phyloP scores from a whole-genome alignment of 2,113 vertebrate genomes.

The Rutilus rutilus region DNA sequence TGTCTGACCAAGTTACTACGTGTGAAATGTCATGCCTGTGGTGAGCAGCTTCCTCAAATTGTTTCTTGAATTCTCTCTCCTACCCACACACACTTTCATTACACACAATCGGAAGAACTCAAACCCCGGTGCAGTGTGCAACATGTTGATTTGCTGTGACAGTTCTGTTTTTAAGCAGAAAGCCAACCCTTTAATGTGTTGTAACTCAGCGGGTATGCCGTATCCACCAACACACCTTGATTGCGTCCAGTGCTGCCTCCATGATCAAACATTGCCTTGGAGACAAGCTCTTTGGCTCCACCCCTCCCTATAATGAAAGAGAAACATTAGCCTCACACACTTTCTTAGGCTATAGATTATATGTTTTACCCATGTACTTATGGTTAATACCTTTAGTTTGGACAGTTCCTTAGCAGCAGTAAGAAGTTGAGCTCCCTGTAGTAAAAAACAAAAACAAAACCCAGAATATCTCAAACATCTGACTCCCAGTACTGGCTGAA shows the following conservation, averaged over 20 bases:
- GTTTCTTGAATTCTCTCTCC: not conserved
- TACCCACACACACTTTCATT: constrained; percentile 14
- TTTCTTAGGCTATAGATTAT: not conserved
- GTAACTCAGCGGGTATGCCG: not conserved
- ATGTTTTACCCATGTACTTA: not conserved
- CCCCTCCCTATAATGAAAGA: constrained; percentile 79
- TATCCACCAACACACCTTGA: constrained; percentile 82
- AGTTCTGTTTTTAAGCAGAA: constrained; percentile 4
- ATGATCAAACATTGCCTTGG: constrained; percentile 93
- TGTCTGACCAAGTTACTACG: not conserved
- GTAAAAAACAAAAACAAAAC: constrained; percentile 25
- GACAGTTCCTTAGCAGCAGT: constrained; percentile 97
- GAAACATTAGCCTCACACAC: constrained; percentile 16
- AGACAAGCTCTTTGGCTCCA: constrained; percentile 88
- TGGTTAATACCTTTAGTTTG: constrained; percentile 89
- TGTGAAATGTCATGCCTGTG: constrained; percentile 12
- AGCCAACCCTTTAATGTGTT: constrained; percentile 7
- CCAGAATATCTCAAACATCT: not conserved
- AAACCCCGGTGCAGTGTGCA: not conserved
- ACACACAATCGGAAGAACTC: not conserved
- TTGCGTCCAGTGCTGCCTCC: constrained; percentile 89
- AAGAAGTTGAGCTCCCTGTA: constrained; percentile 92
- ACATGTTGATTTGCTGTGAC: not conserved
- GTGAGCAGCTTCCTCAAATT: not conserved
- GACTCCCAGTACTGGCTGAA: not conserved